Base-by-base conservation (phyloP, 2,888 invertebrate species). In the Drosophila lacicola region DNA sequence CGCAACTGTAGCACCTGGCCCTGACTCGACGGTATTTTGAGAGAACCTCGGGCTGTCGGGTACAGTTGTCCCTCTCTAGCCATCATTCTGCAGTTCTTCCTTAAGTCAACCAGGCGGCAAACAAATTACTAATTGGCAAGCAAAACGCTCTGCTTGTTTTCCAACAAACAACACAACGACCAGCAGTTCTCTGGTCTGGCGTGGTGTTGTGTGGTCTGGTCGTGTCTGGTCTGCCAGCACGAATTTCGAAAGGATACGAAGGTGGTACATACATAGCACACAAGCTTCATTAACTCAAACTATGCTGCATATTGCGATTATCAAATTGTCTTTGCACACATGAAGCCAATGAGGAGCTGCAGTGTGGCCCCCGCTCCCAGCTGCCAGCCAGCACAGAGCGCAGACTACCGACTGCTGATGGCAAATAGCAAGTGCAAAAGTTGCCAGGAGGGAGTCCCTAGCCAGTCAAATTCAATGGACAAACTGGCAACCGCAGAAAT, bases 241-340 rank as follows among this genome's bases (percentile, higher is more conserved):
- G 58, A 14, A 45, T 13, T 14, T 17, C 14, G 34, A 14, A 46
- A 54, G 66, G 61, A 25, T 61, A 65, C 44, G 51, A 53, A 68
- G 68, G 68, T 70, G 78, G 82, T 64, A 63, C 67, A 78, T 66
- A 64, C 71, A 69, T 55, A 61, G 69, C 76, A 76, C 78, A 84
- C 83, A 86, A 84, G 86, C 84, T 83, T 84, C 84, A 84, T 84
- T 84, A 84, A 84, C 84, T 84, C 84, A 86, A 86, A 86, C 86
- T 86, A 84, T 84, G 83, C 86, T 82, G 84, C 84, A 83, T 86
- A 82, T 81, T 84, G 84, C 86, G 86, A 84, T 84, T 84, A 84
- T 84, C 84, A 84, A 84, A 84, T 84, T 84, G 84, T 84, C 84
- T 86, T 86, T 84, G 78, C 86, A 86, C 84, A 78, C 80, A 78